Evolutionary conservation across 1,140 invertebrate species (phyloP), one percentile per base, ranked within the genome.

Genomic region (Nixonia krombeini): DNA sequence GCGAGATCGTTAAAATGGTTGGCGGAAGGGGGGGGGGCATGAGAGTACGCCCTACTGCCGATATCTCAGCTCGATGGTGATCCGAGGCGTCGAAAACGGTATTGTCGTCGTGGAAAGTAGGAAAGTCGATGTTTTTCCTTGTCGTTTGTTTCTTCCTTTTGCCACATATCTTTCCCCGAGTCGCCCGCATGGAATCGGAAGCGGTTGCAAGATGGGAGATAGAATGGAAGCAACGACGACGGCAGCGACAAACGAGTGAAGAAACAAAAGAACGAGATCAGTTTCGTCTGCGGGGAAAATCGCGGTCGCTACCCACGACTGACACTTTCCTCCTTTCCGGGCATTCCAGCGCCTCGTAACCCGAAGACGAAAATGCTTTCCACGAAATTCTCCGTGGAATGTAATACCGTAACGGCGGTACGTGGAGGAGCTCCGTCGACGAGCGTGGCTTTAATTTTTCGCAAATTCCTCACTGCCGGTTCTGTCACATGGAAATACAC

Each of bases 381-480:
- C 45, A 28, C 25, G 45, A 56, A 65, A 52, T 47, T 56, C 61
- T 13, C 21, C 18, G 10, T 41, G 53, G 62, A 65, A 66, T 66
- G 63, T 58, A 66, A 66, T 66, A 55, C 42, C 49, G 25, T 29
- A n/a, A n/a, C n/a, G n/a, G n/a, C n/a, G n/a, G n/a, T n/a, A n/a
- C 23, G 45, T 51, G 41, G 49, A 65, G 41, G 44, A 42, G 51
- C 52, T 45, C 28, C 53, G 53, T 41, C n/a, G 37, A 53, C 23
- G 53, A 64, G 49, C 47, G 58, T 55, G 55, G 44, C 55, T 53
- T 28, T 55, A 50, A 66, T 66, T 66, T 66, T 66, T 66, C 63
- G 55, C 26, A 42, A 35, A 64, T 66, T 66, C 63, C 26, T 29
- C 15, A 17, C 26, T 33, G 25, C 42, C 44, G 9, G 13, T 23